Evolutionary conservation across 2,113 vertebrate genomes (phyloP).

Genomic region (Cavia aperea): DNA sequence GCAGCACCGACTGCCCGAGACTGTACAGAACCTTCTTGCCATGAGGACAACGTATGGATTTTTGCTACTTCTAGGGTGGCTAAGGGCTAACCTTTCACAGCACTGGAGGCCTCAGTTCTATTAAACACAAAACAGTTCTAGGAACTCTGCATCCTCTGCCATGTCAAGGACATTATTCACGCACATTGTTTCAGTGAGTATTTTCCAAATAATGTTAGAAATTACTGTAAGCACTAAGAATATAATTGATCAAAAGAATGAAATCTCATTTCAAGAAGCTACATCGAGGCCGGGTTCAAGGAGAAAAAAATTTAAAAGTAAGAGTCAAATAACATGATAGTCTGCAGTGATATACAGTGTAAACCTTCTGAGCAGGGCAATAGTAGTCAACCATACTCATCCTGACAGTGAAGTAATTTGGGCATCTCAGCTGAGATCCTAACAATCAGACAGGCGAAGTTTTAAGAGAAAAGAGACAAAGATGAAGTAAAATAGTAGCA

Average conservation of each 20-base stretch:
- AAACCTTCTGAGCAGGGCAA: not conserved
- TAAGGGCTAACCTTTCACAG: not conserved
- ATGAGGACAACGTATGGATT: not conserved
- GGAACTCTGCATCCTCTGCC: not conserved
- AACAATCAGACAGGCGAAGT: not conserved
- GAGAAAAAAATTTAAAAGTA: not conserved
- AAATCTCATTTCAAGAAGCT: not conserved
- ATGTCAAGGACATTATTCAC: not conserved
- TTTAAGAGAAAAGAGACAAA: not conserved
- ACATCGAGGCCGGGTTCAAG: not conserved
- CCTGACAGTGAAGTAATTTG: not conserved
- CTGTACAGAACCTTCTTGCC: not conserved
- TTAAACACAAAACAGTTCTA: not conserved
- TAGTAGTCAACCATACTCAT: not conserved
- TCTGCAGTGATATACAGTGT: no score
- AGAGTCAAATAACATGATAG: not conserved
- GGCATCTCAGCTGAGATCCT: not conserved
- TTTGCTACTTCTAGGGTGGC: not conserved
- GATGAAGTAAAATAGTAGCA: not conserved
- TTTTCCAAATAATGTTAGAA: not conserved
- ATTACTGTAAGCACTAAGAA: not conserved
- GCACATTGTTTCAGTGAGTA: not conserved
- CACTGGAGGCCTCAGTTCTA: not conserved
- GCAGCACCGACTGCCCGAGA: not conserved
- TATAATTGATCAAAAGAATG: not conserved